Conservation (phyloP, 2,888 invertebrate species). For the Leucoptera coffeella region DNA sequence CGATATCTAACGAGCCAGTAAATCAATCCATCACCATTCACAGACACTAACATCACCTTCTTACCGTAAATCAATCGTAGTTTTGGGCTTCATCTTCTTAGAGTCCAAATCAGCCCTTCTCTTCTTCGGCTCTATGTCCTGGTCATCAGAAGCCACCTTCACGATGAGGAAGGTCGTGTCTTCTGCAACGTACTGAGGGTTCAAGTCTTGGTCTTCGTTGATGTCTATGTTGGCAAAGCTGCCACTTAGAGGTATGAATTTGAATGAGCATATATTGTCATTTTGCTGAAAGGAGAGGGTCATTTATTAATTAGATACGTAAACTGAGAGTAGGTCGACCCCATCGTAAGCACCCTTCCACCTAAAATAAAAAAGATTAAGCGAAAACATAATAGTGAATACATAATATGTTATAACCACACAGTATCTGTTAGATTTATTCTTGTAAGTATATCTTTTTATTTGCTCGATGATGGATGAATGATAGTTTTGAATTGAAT, state of each 20-base stretch:
- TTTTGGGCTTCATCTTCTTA: constrained; percentile 15
- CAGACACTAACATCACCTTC: constrained; percentile 1
- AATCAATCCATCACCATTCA: background rate
- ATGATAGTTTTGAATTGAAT: no score
- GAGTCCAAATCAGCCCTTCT: constrained; percentile 15
- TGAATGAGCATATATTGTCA: constrained; percentile 19
- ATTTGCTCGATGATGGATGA: no score
- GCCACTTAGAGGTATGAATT: constrained; percentile 19
- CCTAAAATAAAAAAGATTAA: no score
- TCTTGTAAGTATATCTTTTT: no score
- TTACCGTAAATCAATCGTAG: constrained; percentile 28
- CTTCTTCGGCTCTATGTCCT: constrained; percentile 11
- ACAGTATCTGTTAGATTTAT: no score
- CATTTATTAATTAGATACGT: no score
- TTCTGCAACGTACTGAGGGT: constrained; percentile 16
- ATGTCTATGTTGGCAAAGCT: constrained; percentile 2
- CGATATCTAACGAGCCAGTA: background rate
- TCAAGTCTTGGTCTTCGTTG: constrained; percentile 21
- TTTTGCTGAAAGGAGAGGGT: constrained; percentile 14
- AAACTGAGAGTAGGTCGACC: no score
- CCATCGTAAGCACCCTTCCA: no score
- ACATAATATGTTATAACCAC: no score
- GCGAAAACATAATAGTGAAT: no score
- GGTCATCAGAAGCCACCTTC: constrained; percentile 20
- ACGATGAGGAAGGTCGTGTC: constrained; percentile 31